Evolutionary conservation across 2,797 vertebrate species (phyloP).

Genomic region (Aldrovandia affinis): DNA sequence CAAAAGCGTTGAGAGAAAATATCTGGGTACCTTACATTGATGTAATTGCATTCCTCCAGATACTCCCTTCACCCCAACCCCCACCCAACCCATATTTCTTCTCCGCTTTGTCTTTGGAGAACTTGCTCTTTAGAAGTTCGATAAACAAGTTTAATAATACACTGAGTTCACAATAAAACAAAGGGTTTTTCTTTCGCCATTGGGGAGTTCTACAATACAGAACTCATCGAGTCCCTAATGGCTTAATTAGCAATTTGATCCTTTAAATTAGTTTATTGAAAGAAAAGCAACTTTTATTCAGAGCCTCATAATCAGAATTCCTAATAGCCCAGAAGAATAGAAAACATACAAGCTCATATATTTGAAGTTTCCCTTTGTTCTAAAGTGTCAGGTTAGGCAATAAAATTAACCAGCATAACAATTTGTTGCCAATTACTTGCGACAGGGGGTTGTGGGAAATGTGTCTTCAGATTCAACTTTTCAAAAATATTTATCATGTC

Average conservation of each 20-base stretch:
- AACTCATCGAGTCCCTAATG: slow-evolving; percentile 69
- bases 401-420: slow-evolving; percentile 26
- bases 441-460: slow-evolving; percentile 28
- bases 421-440: slow-evolving; percentile 35
- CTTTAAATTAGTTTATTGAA: slow-evolving; percentile 74
- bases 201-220: slow-evolving; percentile 62
- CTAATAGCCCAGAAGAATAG: slow-evolving; percentile 69
- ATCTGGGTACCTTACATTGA: neutral
- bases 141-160: slow-evolving; percentile 40
- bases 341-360: slow-evolving; percentile 62
- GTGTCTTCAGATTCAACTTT: slow-evolving; percentile 23
- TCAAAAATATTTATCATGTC: slow-evolving; percentile 26
- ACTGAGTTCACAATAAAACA: slow-evolving; percentile 37
- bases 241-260: slow-evolving; percentile 78
- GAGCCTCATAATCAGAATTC: slow-evolving; percentile 69
- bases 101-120: slow-evolving; percentile 18
- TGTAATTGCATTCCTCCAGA: slow-evolving; percentile 7
- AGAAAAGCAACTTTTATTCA: slow-evolving; percentile 74
- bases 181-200: slow-evolving; percentile 46
- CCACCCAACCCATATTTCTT: slow-evolving; percentile 6
- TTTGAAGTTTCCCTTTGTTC: slow-evolving; percentile 69
- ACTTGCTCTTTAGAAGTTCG: slow-evolving; percentile 30
- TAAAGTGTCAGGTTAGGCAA: slow-evolving; percentile 39
- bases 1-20: neutral
- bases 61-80: slow-evolving; percentile 2